Evolutionary conservation across 2,888 invertebrate genomes (phyloP).

Genomic region (Phytoseiulus persimilis): DNA sequence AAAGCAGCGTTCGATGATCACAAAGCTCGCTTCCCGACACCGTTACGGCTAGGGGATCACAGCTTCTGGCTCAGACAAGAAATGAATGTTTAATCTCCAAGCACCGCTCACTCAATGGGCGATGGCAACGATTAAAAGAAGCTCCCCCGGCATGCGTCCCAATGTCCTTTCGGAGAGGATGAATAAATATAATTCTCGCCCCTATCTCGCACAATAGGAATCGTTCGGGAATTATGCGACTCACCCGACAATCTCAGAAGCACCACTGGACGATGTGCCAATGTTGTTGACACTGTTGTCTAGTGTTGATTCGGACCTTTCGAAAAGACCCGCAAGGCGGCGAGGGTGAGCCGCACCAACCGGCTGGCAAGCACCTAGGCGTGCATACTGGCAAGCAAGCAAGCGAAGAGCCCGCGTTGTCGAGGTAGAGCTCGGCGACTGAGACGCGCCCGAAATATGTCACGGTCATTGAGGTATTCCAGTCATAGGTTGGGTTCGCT

Average conservation of each 20-base stretch:
- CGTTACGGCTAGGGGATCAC: too few relatives aligned
- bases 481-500: not conserved
- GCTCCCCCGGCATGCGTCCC: too few relatives aligned
- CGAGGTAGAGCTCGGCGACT: not conserved
- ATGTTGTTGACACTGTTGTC: not conserved
- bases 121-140: too few relatives aligned
- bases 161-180: too few relatives aligned
- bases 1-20: too few relatives aligned
- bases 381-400: not conserved
- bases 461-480: not conserved
- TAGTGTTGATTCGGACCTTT: not conserved
- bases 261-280: not conserved
- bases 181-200: too few relatives aligned
- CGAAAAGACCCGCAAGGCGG: not conserved
- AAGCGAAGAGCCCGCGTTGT: not conserved
- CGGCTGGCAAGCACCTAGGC: not conserved
- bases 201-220: not conserved
- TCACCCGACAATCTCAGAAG: not conserved
- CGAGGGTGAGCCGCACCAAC: not conserved
- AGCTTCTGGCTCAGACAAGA: too few relatives aligned
- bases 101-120: too few relatives aligned
- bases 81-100: too few relatives aligned
- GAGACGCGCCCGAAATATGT: not conserved
- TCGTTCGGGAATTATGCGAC: not conserved
- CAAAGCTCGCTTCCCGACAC: too few relatives aligned